These are phyloP conservation scores for Actias luna DNA, from an alignment of 2,888 invertebrate species.

Conservation along the genomic window DNA sequence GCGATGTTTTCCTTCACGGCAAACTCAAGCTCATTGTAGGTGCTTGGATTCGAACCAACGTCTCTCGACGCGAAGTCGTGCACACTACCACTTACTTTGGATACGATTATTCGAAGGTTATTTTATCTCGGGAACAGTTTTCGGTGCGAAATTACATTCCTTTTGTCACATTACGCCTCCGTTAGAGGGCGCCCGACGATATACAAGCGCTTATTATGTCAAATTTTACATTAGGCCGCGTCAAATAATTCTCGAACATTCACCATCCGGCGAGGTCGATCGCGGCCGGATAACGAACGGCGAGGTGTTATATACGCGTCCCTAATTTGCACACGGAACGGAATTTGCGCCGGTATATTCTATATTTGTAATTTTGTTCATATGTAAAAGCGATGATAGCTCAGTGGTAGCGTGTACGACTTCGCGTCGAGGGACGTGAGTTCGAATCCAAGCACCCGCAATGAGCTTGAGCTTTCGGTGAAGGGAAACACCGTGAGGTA, in stretches of 20 bases:
- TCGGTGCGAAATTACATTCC: conserved; percentile 17
- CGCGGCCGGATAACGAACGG: neutral
- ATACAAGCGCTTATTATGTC: conserved; percentile 38
- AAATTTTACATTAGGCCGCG: conserved; percentile 30
- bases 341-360: neutral
- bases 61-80: conserved; percentile 1
- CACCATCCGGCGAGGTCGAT: conserved; percentile 13
- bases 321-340: neutral
- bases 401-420: no score
- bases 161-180: conserved; percentile 17
- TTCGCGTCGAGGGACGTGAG: no score
- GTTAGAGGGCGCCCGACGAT: conserved; percentile 26
- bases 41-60: no score
- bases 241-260: conserved; percentile 28
- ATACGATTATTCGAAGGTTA: neutral
- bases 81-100: no score
- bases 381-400: no score
- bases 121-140: conserved; percentile 10
- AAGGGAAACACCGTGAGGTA: no score
- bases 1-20: no score
- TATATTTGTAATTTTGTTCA: no score
- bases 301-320: neutral
- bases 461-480: no score
- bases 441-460: no score
- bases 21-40: no score